phyloP scores from a whole-genome alignment of 1,140 invertebrate species.

The Aplysia californica region DNA sequence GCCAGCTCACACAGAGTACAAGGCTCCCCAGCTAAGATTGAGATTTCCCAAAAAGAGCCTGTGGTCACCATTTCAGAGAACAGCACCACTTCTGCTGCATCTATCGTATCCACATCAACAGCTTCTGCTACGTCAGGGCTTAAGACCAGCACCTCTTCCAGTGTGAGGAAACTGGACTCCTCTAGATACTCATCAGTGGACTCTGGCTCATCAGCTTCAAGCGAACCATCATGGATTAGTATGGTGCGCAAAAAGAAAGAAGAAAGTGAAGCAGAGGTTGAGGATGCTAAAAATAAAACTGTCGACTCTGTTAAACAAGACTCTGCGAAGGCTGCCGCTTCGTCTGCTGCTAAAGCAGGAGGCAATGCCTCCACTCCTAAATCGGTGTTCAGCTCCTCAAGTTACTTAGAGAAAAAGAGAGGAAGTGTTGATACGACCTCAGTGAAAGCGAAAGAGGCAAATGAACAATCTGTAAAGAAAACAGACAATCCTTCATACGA shows the following conservation, averaged over 20 bases:
- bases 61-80: background rate
- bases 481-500: background rate
- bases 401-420: background rate
- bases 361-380: background rate
- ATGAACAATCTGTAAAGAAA: background rate
- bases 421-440: background rate
- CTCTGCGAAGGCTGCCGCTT: no score
- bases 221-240: slow-evolving; percentile 9
- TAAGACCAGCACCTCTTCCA: background rate
- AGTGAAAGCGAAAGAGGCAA: background rate
- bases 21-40: background rate
- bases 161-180: background rate
- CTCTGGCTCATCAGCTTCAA: no score
- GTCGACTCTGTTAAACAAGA: no score
- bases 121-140: background rate
- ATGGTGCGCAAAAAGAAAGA: slow-evolving; percentile 19
- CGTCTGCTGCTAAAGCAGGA: background rate
- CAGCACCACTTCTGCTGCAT: background rate
- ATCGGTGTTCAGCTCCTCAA: slow-evolving; percentile 11
- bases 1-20: slow-evolving; percentile 29
- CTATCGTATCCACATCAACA: slow-evolving; percentile 9
- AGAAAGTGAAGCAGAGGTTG: background rate
- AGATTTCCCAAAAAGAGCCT: background rate
- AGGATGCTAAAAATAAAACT: background rate
- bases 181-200: background rate